phyloP scores from a whole-genome alignment of 2,797 vertebrate species.

The Loris lydekkerianus region DNA sequence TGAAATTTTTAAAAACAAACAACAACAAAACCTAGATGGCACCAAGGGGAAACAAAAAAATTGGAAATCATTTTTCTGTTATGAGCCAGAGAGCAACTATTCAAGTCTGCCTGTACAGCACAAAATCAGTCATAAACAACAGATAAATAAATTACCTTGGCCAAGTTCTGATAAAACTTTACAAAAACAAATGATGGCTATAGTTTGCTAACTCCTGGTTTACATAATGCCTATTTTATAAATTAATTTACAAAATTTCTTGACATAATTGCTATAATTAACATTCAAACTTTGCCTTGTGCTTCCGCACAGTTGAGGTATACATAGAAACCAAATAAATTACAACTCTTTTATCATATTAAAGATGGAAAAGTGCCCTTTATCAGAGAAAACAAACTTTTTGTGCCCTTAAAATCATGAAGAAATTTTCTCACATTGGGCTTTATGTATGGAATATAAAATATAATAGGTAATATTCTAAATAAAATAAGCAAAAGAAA shows the following conservation, averaged over 20 bases:
- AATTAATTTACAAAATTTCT: constrained; percentile 53
- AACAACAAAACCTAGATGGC: too few relatives aligned
- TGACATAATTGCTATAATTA: not conserved
- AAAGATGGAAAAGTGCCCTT: constrained; percentile 7
- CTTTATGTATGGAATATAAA: not conserved
- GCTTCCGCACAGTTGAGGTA: not conserved
- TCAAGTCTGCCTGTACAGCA: not conserved
- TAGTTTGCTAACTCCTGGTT: not conserved
- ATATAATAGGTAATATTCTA: not conserved
- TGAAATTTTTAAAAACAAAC: too few relatives aligned
- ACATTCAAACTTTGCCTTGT: not conserved
- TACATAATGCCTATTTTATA: not conserved
- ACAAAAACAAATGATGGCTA: constrained; percentile 6
- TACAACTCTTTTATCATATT: not conserved
- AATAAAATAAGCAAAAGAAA: constrained; percentile 46
- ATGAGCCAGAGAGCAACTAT: not conserved
- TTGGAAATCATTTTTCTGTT: not conserved
- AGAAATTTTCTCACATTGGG: constrained; percentile 24
- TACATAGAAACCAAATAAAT: constrained; percentile 28
- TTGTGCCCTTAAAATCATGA: constrained; percentile 5
- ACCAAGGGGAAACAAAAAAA: not conserved
- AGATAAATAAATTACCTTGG: not conserved
- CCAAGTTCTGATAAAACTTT: not conserved
- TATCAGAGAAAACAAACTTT: constrained; percentile 61
- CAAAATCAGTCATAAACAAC: not conserved